Evolutionary conservation across 2,113 vertebrate species (phyloP), one percentile per base, ranked within the genome.

Genomic region (Poecile atricapillus): DNA sequence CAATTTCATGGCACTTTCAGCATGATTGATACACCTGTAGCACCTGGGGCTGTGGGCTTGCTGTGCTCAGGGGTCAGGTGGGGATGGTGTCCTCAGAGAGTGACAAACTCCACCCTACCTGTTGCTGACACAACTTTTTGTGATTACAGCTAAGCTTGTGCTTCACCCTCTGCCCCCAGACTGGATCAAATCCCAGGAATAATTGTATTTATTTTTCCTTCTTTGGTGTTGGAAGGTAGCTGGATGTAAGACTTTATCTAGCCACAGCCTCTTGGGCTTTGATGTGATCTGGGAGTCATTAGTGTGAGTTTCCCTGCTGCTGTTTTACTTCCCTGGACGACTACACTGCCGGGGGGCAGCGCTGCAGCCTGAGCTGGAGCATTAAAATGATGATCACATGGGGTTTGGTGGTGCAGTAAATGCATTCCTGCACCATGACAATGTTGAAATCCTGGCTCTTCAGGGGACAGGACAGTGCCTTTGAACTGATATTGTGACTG

Each of bases 1-100:
- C 50, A 4, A 58, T 75, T 46, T 68, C 20, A 5, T 28, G 39
- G 35, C 23, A 21, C 37, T 68, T 80, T 17, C 49, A 77, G 49
- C 37, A 11, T 7, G 24, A 30, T 0, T 52, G 43, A 31, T 62
- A 12, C 37, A 17, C 13, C 62, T 47, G 33, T n/a, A 27, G 53
- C 2, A 3, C 33, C 52, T 4, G 30, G 16, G 13, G 18, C 0
- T 2, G 2, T 0, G 1, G 35, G 22, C 11, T 78, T 58, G 19
- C 56, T 50, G n/a, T 46, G 31, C 23, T 15, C 1, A 1, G 27
- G n/a, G 39, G 4, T 35, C 0, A 1, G 22, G 25, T 27, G 53
- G 14, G 11, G 15, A 28, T 1, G 3, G 30, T 37, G n/a, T 4
- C 46, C 31, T 13, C 5, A 3, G 47, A 35, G 21, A 30, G 30